phyloP scores from a whole-genome alignment of 2,888 invertebrate genomes.

The Thecocarcelia acutangulata region DNA sequence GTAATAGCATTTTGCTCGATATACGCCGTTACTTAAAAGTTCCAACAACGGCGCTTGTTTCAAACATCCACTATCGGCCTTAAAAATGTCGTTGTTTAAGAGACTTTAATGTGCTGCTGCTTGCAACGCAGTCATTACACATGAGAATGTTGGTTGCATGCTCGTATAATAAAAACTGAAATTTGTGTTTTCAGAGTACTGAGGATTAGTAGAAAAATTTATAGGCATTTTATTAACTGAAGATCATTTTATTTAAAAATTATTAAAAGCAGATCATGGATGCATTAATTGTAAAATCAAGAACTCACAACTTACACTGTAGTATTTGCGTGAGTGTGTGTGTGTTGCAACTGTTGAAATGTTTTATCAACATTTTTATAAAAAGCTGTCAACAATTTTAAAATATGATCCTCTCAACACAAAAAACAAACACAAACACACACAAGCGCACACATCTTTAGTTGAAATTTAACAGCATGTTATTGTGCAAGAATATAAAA shows the following conservation, averaged over 20 bases:
- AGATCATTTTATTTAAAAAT: constrained; percentile 20
- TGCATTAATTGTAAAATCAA: constrained; percentile 60
- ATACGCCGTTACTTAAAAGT: background rate
- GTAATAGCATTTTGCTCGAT: too few relatives aligned
- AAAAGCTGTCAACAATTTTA: constrained; percentile 80
- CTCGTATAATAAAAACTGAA: constrained; percentile 67
- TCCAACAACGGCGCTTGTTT: constrained; percentile 21
- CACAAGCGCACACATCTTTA: background rate
- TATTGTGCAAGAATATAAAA: constrained; percentile 16
- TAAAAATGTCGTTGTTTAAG: background rate
- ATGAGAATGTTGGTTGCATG: constrained; percentile 44
- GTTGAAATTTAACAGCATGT: constrained; percentile 42
- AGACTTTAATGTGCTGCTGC: background rate
- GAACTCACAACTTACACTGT: constrained; percentile 1
- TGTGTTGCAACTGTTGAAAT: constrained; percentile 60
- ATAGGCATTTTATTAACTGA: constrained; percentile 50
- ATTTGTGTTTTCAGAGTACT: constrained; percentile 65
- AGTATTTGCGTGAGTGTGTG: constrained; percentile 10
- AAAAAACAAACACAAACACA: background rate
- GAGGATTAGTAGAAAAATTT: constrained; percentile 68
- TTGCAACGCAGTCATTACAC: background rate
- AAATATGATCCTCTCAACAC: constrained; percentile 76
- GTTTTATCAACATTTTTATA: constrained; percentile 70
- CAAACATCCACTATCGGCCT: background rate
- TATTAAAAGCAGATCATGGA: constrained; percentile 15